Evolutionary conservation across 2,797 vertebrate genomes (phyloP).

Genomic region (Eremophila alpestris): DNA sequence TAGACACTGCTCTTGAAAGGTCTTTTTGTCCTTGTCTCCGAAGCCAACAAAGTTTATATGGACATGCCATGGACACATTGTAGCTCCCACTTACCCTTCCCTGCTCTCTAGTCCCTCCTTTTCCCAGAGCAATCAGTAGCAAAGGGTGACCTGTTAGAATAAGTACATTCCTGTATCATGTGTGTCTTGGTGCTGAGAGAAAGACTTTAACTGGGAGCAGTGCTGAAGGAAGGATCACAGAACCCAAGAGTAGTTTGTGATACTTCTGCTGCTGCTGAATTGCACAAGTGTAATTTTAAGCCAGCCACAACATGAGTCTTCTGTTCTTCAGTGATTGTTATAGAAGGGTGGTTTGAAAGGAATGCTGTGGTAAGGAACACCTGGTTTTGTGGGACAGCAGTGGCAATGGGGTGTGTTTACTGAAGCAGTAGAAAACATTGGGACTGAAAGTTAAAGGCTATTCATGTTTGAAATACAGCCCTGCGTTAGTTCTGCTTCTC

Average conservation of each 20-base stretch:
- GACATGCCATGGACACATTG: neutral
- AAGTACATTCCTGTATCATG: neutral
- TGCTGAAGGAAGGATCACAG: neutral
- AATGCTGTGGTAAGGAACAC: neutral
- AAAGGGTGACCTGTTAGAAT: neutral
- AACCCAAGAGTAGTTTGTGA: neutral
- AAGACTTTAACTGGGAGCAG: neutral
- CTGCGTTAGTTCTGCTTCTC: neutral
- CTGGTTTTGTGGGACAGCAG: neutral
- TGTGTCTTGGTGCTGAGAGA: neutral
- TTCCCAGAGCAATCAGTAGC: neutral
- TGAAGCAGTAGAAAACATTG: neutral
- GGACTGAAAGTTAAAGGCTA: neutral
- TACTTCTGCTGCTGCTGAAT: neutral
- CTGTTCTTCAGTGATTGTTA: fast-evolving
- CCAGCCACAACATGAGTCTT: neutral
- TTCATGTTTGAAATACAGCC: neutral
- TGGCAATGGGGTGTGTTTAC: neutral
- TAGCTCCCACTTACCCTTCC: neutral
- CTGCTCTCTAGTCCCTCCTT: neutral
- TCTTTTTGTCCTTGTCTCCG: neutral
- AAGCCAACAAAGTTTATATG: neutral
- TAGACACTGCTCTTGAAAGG: neutral
- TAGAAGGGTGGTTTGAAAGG: neutral
- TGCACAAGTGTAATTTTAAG: neutral